Percentiles rank a stretch among this genome's conserved stretches.
phyloP scores from a whole-genome alignment of 2,797 vertebrate genomes.

The Chiloscyllium punctatum region DNA sequence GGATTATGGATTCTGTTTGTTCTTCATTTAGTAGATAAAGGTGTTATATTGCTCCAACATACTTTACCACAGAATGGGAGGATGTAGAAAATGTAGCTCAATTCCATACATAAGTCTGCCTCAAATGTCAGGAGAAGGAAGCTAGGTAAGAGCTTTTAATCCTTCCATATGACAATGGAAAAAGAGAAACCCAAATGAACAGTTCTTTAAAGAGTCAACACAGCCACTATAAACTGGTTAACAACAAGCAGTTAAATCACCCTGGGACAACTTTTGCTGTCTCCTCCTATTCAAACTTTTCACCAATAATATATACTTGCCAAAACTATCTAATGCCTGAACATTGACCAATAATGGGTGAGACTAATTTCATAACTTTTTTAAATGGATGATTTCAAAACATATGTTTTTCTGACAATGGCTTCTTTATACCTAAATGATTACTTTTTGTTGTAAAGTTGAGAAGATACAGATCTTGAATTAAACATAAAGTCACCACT shows the following conservation, averaged over 20 bases:
- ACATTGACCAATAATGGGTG: background rate
- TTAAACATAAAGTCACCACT: background rate
- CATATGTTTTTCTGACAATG: background rate
- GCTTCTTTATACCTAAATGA: background rate
- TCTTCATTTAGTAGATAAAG: background rate
- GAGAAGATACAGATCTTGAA: slow-evolving; percentile 18
- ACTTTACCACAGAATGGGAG: background rate
- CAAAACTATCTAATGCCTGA: background rate
- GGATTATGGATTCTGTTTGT: background rate
- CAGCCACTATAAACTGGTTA: too few species aligned
- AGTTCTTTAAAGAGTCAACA: background rate
- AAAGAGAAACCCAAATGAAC: too few species aligned
- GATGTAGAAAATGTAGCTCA: background rate
- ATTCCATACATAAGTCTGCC: background rate
- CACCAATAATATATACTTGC: background rate
- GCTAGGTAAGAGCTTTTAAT: background rate
- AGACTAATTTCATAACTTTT: background rate
- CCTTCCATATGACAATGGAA: too few species aligned
- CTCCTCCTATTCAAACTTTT: background rate
- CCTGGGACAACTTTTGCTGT: background rate
- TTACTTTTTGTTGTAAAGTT: background rate
- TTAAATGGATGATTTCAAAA: background rate
- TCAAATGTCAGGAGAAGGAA: background rate
- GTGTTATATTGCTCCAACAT: background rate
- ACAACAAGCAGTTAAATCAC: background rate